Percentiles rank a stretch among this genome's conserved stretches.
These are phyloP conservation scores for Silurus meridionalis DNA, from an alignment of 2,113 vertebrate genomes.

Conservation along the genomic window DNA sequence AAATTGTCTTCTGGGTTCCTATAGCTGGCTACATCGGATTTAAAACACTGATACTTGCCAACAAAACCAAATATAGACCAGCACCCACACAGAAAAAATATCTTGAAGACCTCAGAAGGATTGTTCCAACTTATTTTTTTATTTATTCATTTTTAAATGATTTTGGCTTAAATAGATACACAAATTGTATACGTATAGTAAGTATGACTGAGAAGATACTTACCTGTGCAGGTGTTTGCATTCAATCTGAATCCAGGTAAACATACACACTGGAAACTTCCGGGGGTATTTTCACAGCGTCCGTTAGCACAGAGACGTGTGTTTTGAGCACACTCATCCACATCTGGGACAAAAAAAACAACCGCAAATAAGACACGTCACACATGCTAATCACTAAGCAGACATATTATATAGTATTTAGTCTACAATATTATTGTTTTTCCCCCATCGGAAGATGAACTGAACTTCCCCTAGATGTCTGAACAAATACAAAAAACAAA, in stretches of 20 bases:
- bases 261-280: constrained; percentile 75
- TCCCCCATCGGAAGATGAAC: background rate
- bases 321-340: constrained; percentile 74
- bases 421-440: background rate
- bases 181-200: no score
- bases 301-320: constrained; percentile 68
- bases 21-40: background rate
- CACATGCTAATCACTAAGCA: background rate
- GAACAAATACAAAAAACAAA: no score
- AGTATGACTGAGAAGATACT: background rate
- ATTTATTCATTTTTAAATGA: no score
- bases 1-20: background rate
- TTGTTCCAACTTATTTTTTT: no score
- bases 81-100: no score
- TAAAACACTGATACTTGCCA: background rate
- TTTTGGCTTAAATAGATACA: no score
- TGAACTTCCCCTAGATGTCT: background rate
- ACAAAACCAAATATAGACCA: background rate
- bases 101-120: no score
- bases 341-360: constrained; percentile 56
- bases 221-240: constrained; percentile 50
- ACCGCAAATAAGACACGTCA: background rate
- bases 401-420: background rate
- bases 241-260: constrained; percentile 58
- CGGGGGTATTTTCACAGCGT: constrained; percentile 73